Percentiles rank a stretch among this genome's conserved stretches.
Conservation (phyloP, 2,888 invertebrate species). For the Cyrtodaria siliqua region DNA sequence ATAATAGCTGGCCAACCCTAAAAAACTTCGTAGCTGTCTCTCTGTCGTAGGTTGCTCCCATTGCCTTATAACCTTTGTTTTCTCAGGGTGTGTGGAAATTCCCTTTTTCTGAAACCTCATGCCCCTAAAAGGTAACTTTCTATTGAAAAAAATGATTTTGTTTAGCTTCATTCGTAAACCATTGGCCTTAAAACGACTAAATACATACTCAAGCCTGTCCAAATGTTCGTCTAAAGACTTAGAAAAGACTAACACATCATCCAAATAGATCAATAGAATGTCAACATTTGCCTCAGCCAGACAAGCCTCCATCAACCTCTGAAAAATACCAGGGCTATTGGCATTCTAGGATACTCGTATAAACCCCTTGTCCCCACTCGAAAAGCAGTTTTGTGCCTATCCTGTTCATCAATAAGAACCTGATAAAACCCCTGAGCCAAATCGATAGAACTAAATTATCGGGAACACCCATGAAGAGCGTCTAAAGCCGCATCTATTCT, state of each 20-base stretch:
- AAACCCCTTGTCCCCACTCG: constrained; percentile 32
- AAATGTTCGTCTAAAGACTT: constrained; percentile 35
- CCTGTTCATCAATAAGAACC: constrained; percentile 14
- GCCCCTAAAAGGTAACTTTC: constrained; percentile 26
- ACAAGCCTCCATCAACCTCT: constrained; percentile 58
- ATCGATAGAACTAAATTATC: not conserved
- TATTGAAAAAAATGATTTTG: constrained; percentile 49
- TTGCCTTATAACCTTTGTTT: constrained; percentile 34
- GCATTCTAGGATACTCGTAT: constrained; percentile 58
- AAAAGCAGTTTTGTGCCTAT: constrained; percentile 26
- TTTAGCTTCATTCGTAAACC: constrained; percentile 51
- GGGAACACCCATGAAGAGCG: not conserved
- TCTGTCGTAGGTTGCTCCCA: too few species aligned
- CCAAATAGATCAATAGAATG: constrained; percentile 56
- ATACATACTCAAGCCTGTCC: constrained; percentile 50
- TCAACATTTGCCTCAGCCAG: too few species aligned
- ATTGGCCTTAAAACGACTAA: constrained; percentile 26
- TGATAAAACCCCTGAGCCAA: not conserved
- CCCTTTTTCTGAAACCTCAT: constrained; percentile 34
- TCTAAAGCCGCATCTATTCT: too few species aligned
- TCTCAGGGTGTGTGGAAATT: constrained; percentile 46
- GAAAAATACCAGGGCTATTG: constrained; percentile 60
- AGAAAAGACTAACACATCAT: constrained; percentile 63
- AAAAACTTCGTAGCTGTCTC: constrained; percentile 9
- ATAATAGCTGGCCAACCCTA: constrained; percentile 22